Evolutionary conservation across 1,140 invertebrate genomes (phyloP).

Genomic region (Drosophila ananassae): DNA sequence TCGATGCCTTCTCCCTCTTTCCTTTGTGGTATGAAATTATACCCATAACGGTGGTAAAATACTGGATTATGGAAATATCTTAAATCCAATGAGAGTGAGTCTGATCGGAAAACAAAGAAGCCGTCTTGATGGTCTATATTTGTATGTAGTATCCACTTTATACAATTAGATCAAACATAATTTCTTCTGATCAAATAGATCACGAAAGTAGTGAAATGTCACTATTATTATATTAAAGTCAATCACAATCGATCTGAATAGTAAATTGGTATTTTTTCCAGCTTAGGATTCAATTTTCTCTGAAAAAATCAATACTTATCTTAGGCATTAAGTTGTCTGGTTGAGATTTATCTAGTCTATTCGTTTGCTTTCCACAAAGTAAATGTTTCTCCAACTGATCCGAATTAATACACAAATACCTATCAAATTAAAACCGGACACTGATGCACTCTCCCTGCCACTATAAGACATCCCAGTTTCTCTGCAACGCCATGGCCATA

Average conservation of each 20-base stretch:
- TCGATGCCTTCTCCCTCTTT: slow-evolving; percentile 2
- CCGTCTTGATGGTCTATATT: slow-evolving; percentile 3
- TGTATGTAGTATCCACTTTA: not conserved
- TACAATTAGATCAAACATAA: not conserved
- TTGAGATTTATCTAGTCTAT: slow-evolving; percentile 7
- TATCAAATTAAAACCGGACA: slow-evolving; percentile 18
- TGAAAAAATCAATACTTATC: slow-evolving; percentile 15
- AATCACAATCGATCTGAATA: not conserved
- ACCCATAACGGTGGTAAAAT: slow-evolving; percentile 36
- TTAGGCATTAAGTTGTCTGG: slow-evolving; percentile 18
- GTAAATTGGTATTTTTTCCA: slow-evolving; percentile 4
- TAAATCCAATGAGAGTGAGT: slow-evolving; percentile 61
- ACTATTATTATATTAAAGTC: not conserved
- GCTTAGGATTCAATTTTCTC: not conserved
- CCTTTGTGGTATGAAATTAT: not conserved
- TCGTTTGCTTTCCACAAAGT: slow-evolving; percentile 9
- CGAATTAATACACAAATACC: slow-evolving; percentile 3
- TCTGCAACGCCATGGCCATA: slow-evolving; percentile 15
- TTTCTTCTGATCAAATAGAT: not conserved
- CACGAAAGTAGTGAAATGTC: not conserved
- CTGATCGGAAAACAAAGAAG: slow-evolving; percentile 29
- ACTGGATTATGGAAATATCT: slow-evolving; percentile 10
- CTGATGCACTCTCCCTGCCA: not conserved
- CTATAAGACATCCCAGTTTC: slow-evolving; percentile 29
- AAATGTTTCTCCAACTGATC: slow-evolving; percentile 24